Percentiles rank a stretch among this genome's conserved stretches.
phyloP scores from a whole-genome alignment of 2,888 invertebrate species.

The Scrobipalpa atriplicella region DNA sequence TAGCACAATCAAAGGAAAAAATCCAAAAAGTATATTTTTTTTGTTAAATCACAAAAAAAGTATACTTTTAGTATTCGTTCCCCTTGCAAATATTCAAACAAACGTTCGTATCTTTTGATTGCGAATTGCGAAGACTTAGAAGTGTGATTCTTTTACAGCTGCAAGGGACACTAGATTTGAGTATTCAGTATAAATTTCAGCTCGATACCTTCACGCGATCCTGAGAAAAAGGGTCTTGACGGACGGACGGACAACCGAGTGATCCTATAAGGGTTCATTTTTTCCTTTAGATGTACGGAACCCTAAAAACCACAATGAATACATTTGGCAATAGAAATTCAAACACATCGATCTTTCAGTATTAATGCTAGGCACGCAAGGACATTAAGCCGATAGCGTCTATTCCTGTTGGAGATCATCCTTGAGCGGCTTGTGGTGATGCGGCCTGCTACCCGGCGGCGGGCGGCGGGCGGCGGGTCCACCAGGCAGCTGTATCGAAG shows the following conservation, averaged over 20 bases:
- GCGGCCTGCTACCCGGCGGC: constrained; percentile 1
- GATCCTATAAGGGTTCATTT: no score
- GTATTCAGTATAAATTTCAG: no score
- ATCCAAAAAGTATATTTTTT: no score
- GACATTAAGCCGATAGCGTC: neutral
- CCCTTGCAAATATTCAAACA: no score
- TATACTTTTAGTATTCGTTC: no score
- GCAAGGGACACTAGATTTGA: no score
- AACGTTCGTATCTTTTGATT: no score
- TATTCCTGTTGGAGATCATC: neutral
- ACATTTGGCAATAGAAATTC: neutral
- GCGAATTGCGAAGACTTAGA: no score
- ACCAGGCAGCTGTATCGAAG: neutral
- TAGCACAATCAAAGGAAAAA: no score
- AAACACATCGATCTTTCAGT: neutral
- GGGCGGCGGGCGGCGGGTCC: neutral
- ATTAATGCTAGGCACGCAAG: neutral
- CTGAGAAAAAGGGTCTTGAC: neutral
- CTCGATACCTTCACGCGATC: neutral
- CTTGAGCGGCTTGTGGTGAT: neutral
- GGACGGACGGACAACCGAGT: neutral
- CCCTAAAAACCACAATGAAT: neutral
- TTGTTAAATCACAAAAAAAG: no score
- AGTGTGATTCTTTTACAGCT: no score
- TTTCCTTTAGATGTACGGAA: no score